Evolutionary conservation across 2,797 vertebrate genomes (phyloP), one percentile per base, ranked within the genome.

Genomic region (Etheostoma nigrum): DNA sequence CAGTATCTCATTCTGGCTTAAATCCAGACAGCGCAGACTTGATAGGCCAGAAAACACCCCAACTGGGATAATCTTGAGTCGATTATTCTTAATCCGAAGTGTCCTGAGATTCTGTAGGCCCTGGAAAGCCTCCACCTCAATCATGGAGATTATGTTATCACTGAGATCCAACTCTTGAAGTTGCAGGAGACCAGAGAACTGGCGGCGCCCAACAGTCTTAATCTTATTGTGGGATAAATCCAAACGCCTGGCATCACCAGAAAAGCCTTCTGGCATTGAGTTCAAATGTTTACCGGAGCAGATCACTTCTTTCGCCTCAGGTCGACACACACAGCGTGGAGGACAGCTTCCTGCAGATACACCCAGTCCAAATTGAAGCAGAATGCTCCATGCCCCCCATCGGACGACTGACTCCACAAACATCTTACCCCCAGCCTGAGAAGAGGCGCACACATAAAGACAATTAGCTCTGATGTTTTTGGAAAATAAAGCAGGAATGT

Each of bases 1-100:
- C 54, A 97, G 95, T 25, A 98, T 96, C 89, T 97, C 96, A 81
- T 98, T 98, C 79, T 96, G 93, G 65, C 97, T 96, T 62, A 98
- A 81, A 74, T 98, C 97, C 40, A 98, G 89, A 60, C 94, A 83
- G 0, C 90, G 94, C 69, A 98, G 94, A 75, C 84, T 90, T 1
- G 95, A 79, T 25, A 97, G 86, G 5, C 96, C 96, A 0, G 95
- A 93, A 71, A 98, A 97, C 57, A 96, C 93, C 3, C 96, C 96
- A 0, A 97, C 95, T 0, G 96, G 95, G 67, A 98, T 78, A 67
- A 98, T 96, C 86, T 96, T 96, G 23, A 98, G 93, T 2, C 94
- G 92, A 82, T 98, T 98, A 48, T 95, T 94, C 58, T 94, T 94
- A 67, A 98, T 89, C 63, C 87, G 87, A 60, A 98, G 95, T 14